These are phyloP conservation scores for Trichogramma dendrolimi DNA, from an alignment of 2,888 invertebrate species.

Conservation along the genomic window DNA sequence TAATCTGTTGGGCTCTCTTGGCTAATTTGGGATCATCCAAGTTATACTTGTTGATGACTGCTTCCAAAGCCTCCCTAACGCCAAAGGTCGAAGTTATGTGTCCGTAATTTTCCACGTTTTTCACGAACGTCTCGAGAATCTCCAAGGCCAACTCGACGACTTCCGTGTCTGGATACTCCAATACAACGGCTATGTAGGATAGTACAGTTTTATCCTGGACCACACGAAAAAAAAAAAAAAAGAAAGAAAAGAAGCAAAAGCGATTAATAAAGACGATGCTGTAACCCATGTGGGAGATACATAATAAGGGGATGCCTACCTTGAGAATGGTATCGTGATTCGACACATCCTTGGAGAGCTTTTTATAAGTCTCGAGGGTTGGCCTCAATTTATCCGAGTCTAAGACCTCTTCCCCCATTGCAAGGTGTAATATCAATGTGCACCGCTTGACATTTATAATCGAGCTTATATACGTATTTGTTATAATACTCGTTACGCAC, in stretches of 20 bases:
- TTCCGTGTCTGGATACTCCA: constrained; percentile 46
- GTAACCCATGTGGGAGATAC: background rate
- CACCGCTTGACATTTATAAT: constrained; percentile 22
- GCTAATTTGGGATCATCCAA: constrained; percentile 43
- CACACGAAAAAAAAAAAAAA: background rate
- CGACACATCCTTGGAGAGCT: constrained; percentile 46
- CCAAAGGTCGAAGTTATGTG: constrained; percentile 51
- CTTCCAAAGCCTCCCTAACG: constrained; percentile 47
- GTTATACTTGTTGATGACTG: constrained; percentile 44
- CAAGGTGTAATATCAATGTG: background rate
- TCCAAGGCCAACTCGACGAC: constrained; percentile 44
- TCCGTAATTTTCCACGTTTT: constrained; percentile 48
- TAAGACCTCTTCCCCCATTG: constrained; percentile 40
- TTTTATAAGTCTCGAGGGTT: constrained; percentile 47
- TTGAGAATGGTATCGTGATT: constrained; percentile 51
- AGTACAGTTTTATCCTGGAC: constrained; percentile 49
- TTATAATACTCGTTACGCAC: too few species aligned
- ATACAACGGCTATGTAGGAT: constrained; percentile 47
- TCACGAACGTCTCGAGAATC: constrained; percentile 47
- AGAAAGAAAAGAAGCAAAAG: background rate
- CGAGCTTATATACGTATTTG: too few species aligned
- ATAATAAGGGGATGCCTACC: constrained; percentile 32
- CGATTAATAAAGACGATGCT: background rate
- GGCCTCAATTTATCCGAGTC: constrained; percentile 44
- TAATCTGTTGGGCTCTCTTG: constrained; percentile 44